Percentiles rank a stretch among this genome's conserved stretches.
phyloP scores from a whole-genome alignment of 2,888 invertebrate genomes.

The Invenusta paracnida region DNA sequence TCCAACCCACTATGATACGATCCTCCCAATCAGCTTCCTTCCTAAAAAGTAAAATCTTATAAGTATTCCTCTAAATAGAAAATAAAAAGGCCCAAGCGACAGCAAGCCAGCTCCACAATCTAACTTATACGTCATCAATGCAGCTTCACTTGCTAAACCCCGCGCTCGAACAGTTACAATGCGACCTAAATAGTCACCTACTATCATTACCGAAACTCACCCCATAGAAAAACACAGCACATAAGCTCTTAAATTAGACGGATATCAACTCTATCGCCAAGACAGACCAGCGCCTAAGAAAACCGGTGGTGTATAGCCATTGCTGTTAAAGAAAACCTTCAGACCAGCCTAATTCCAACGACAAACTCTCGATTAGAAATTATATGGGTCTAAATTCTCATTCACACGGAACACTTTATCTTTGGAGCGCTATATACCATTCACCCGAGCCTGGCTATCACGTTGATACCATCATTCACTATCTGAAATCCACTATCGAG shows the following conservation, averaged over 20 bases:
- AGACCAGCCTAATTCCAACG: conserved; percentile 23
- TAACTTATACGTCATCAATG: neutral
- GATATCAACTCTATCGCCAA: conserved; percentile 5
- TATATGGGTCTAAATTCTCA: conserved; percentile 11
- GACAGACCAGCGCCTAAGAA: conserved; percentile 18
- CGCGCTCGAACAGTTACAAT: neutral
- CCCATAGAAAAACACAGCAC: neutral
- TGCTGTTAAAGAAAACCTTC: neutral
- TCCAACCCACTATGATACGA: neutral
- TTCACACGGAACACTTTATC: conserved; percentile 14
- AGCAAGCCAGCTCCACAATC: neutral
- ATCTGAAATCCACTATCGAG: neutral
- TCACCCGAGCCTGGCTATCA: conserved; percentile 1
- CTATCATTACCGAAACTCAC: neutral
- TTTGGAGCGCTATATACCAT: conserved; percentile 22
- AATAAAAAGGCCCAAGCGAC: neutral
- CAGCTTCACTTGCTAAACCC: conserved; percentile 2
- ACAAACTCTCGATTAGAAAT: neutral
- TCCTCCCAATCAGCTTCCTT: neutral
- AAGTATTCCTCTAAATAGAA: neutral
- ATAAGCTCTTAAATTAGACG: conserved; percentile 3
- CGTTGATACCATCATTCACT: conserved; percentile 7
- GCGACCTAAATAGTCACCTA: neutral
- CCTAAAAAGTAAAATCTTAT: neutral
- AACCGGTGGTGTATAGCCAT: neutral